Percentiles rank a stretch among this genome's conserved stretches.
Evolutionary conservation across 2,113 vertebrate species (phyloP).

Genomic region (Pollachius pollachius): DNA sequence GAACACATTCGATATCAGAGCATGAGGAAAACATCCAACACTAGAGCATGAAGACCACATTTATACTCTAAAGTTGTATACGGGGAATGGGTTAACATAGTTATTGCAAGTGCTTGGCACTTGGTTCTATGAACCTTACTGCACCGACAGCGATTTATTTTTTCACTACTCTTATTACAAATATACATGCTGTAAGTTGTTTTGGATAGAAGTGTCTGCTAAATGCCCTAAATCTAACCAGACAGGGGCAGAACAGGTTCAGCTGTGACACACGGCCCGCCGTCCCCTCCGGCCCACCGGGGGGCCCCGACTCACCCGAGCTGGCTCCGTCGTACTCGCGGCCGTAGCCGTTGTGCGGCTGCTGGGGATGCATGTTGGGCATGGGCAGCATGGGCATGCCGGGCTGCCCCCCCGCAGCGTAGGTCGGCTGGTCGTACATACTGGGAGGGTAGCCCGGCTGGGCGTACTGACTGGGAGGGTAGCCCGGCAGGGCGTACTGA

Average conservation of each 20-base stretch:
- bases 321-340: slow-evolving; percentile 80
- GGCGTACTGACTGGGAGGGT: slow-evolving; percentile 78
- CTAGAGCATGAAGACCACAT: neutral
- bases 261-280: no score
- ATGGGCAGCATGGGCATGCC: slow-evolving; percentile 74
- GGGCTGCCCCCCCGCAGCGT: slow-evolving; percentile 52
- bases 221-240: no score
- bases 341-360: slow-evolving; percentile 69
- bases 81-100: no score
- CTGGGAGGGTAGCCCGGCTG: slow-evolving; percentile 74
- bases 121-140: no score
- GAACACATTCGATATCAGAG: neutral
- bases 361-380: slow-evolving; percentile 36
- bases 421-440: slow-evolving; percentile 76
- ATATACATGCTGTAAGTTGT: no score
- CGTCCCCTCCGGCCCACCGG: no score
- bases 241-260: no score
- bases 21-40: neutral
- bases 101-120: no score
- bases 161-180: no score
- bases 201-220: no score
- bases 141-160: no score
- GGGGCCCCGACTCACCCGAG: slow-evolving; percentile 68
- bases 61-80: no score
- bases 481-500: slow-evolving; percentile 75